phyloP scores from a whole-genome alignment of 2,888 invertebrate genomes.

The Agriopis marginaria region DNA sequence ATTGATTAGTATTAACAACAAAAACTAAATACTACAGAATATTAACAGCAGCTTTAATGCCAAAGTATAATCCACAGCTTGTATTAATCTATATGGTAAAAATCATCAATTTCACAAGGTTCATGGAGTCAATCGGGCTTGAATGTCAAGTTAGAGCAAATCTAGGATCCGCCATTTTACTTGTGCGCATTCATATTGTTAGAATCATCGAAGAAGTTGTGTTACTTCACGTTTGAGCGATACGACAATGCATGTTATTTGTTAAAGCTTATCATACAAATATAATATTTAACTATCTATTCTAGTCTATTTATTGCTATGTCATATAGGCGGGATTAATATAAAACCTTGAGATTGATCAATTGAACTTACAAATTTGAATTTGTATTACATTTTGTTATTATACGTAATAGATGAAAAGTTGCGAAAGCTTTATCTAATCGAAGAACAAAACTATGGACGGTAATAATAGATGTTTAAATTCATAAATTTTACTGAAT shows the following conservation, averaged over 20 bases:
- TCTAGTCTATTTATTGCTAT: constrained; percentile 85
- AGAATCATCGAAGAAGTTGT: constrained; percentile 28
- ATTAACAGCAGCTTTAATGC: constrained; percentile 8
- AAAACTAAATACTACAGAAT: not conserved
- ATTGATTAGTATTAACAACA: not conserved
- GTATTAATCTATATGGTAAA: constrained; percentile 34
- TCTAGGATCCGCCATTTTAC: constrained; percentile 45
- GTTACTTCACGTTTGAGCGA: constrained; percentile 43
- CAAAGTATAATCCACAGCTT: constrained; percentile 21
- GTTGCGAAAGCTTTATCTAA: constrained; percentile 51
- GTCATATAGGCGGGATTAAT: constrained; percentile 84
- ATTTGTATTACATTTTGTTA: constrained; percentile 43
- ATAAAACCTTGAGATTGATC: constrained; percentile 73
- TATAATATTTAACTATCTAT: constrained; percentile 77
- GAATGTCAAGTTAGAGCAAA: constrained; percentile 44
- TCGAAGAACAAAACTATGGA: constrained; percentile 61
- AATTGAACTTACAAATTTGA: constrained; percentile 63
- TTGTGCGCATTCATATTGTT: constrained; percentile 68
- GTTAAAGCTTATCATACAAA: constrained; percentile 48
- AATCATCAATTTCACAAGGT: constrained; percentile 33
- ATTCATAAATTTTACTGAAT: constrained; percentile 39
- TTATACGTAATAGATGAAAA: constrained; percentile 34
- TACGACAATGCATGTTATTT: constrained; percentile 41
- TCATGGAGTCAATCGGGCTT: constrained; percentile 24
- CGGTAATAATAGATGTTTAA: constrained; percentile 63